Evolutionary conservation across 2,888 invertebrate species (phyloP).

Genomic region (Tortricodes alternella): DNA sequence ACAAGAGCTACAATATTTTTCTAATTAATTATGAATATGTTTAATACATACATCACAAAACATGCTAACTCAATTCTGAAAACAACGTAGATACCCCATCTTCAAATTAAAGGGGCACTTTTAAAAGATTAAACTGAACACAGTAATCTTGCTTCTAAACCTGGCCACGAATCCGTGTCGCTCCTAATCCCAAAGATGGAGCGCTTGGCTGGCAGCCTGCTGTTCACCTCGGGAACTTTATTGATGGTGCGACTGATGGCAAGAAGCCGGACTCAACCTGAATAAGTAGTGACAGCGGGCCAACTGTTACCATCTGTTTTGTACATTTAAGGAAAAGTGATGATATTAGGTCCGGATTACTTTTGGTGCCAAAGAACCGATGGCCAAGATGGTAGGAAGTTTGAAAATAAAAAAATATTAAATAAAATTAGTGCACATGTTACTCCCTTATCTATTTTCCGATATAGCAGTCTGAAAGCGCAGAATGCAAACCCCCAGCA

Average conservation of each 20-base stretch:
- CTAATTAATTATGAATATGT: too few relatives aligned
- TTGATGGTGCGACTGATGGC: constrained; percentile 40
- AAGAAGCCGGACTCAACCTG: constrained; percentile 18
- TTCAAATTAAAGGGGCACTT: constrained; percentile 54
- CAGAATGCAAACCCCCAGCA: constrained; percentile 18
- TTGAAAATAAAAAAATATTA: too few relatives aligned
- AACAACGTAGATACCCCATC: constrained; percentile 39
- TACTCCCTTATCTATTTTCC: too few relatives aligned
- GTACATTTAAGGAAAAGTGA: not conserved
- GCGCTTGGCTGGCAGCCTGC: constrained; percentile 53
- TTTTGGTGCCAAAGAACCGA: too few relatives aligned
- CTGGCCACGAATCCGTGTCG: constrained; percentile 49
- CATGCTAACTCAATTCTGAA: too few relatives aligned
- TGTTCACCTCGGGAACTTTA: constrained; percentile 40
- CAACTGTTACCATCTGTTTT: constrained; percentile 8
- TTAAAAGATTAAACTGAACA: constrained; percentile 66
- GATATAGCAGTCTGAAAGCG: constrained; percentile 8
- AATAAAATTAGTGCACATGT: too few relatives aligned
- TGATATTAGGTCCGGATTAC: too few relatives aligned
- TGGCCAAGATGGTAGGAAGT: too few relatives aligned
- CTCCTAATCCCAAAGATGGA: constrained; percentile 68
- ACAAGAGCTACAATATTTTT: too few relatives aligned
- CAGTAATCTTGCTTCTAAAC: constrained; percentile 69
- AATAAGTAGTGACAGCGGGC: constrained; percentile 7
- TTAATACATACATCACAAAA: too few relatives aligned